phyloP scores from a whole-genome alignment of 2,113 vertebrate species.

The Pseudopodoces humilis region DNA sequence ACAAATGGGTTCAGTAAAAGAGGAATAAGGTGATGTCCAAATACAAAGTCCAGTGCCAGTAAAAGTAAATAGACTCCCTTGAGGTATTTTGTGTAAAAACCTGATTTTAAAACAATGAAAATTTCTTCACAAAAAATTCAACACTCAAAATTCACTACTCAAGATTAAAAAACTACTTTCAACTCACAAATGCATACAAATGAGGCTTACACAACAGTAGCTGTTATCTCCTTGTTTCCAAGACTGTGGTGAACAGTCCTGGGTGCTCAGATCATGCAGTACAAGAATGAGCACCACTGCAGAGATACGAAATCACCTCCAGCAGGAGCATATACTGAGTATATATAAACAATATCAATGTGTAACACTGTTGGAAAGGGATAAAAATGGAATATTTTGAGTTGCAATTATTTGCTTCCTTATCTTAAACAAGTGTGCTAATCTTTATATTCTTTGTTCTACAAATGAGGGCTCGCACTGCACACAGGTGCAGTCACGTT shows the following conservation, averaged over 20 bases:
- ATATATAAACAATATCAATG: not conserved
- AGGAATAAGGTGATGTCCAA: not conserved
- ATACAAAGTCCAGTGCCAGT: not conserved
- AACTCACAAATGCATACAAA: not conserved
- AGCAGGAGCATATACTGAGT: not conserved
- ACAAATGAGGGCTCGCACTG: not conserved
- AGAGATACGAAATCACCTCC: not conserved
- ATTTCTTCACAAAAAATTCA: not conserved
- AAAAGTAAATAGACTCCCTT: not conserved
- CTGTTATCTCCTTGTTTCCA: not conserved
- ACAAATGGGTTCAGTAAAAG: not conserved
- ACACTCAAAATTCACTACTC: not conserved
- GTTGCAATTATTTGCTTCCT: not conserved
- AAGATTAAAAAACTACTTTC: not conserved
- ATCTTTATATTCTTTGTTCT: not conserved
- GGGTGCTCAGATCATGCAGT: rapidly evolving
- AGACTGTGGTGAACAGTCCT: not conserved
- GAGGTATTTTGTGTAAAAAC: not conserved
- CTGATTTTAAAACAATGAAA: not conserved
- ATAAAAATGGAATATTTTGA: not conserved
- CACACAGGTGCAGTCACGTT: rapidly evolving
- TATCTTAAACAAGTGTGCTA: not conserved
- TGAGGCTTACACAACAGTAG: not conserved
- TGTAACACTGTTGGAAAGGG: not conserved
- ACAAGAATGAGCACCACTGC: not conserved